phyloP scores from a whole-genome alignment of 2,797 vertebrate species.

The Helarctos malayanus region DNA sequence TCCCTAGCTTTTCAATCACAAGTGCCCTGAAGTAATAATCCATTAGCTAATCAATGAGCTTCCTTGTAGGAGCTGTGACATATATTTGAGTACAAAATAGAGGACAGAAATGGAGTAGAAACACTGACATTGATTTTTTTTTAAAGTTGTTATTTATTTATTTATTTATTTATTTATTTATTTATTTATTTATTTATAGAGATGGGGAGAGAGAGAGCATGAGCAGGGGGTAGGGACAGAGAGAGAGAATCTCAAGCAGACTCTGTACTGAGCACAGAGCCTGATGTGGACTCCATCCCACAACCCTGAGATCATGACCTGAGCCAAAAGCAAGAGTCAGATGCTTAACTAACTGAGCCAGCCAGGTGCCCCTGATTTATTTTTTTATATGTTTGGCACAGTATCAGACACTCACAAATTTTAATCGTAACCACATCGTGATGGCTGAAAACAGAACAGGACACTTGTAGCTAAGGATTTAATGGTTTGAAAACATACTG shows the following conservation, averaged over 20 bases:
- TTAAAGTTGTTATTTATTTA: background rate
- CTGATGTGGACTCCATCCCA: background rate
- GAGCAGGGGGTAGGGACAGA: background rate
- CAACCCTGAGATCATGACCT: background rate
- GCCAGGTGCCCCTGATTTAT: background rate
- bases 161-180: background rate
- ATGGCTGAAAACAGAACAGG: slow-evolving; percentile 56
- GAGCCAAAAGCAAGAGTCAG: background rate
- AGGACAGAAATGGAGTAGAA: background rate
- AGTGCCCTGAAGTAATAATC: slow-evolving; percentile 22
- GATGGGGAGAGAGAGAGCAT: background rate
- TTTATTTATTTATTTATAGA: background rate
- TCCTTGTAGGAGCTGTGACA: slow-evolving; percentile 50
- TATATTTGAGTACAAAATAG: slow-evolving; percentile 31
- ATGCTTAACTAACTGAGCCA: background rate
- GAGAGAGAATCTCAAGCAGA: background rate
- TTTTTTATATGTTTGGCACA: background rate
- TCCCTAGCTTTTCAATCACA: slow-evolving; percentile 49
- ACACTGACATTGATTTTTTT: background rate
- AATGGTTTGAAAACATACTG: slow-evolving; percentile 58
- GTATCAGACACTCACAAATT: slow-evolving; percentile 12
- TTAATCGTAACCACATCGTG: slow-evolving; percentile 25
- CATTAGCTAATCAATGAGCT: slow-evolving; percentile 52
- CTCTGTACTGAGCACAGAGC: background rate
- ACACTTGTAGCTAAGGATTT: background rate